Conservation (phyloP, 2,888 invertebrate species). For the Ligdia adustata region DNA sequence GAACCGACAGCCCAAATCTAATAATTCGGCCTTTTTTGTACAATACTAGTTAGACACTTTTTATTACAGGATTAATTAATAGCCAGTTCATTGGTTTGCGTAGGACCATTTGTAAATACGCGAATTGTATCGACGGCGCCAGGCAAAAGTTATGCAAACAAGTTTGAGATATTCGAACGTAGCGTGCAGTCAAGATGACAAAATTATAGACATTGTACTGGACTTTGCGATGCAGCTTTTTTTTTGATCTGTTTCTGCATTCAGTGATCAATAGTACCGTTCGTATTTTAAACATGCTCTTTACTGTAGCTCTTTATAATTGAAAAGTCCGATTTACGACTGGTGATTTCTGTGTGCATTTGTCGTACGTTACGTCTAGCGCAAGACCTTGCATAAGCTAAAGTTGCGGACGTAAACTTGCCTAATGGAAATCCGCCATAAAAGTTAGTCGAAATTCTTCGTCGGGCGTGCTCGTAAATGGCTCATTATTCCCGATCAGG, state of each 20-base stretch:
- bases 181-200: constrained; percentile 34
- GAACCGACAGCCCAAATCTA: constrained; percentile 35
- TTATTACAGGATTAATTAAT: too few species aligned
- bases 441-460: constrained; percentile 37
- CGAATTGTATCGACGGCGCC: constrained; percentile 26
- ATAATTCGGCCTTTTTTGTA: constrained; percentile 38
- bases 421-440: constrained; percentile 39
- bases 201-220: constrained; percentile 34
- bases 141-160: constrained; percentile 37
- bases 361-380: not conserved
- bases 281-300: constrained; percentile 5
- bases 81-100: constrained; percentile 30
- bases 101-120: constrained; percentile 32
- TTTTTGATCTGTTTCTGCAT: constrained; percentile 30
- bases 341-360: constrained; percentile 1
- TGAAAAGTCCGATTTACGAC: constrained; percentile 5
- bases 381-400: constrained; percentile 14
- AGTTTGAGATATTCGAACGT: constrained; percentile 32
- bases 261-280: constrained; percentile 25
- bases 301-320: constrained; percentile 1
- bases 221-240: constrained; percentile 24
- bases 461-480: constrained; percentile 32
- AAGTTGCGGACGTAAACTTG: constrained; percentile 24
- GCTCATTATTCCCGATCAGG: constrained; percentile 31
- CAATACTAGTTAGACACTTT: too few species aligned